phyloP scores from a whole-genome alignment of 2,113 vertebrate species.

The Ammodytes marinus region DNA sequence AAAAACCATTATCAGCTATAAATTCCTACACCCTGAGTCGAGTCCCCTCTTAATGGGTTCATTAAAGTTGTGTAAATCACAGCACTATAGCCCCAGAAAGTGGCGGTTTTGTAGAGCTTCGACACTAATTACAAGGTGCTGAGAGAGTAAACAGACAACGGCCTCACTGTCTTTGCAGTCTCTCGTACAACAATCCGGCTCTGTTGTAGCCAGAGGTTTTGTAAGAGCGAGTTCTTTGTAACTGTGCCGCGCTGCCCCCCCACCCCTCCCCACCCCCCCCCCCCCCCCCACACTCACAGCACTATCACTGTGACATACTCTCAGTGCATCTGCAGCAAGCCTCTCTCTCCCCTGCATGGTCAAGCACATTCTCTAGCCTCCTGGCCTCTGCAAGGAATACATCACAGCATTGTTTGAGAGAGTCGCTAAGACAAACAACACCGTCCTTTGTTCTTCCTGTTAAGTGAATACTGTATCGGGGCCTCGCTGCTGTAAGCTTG shows the following conservation, averaged over 20 bases:
- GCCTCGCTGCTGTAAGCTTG: constrained; percentile 3
- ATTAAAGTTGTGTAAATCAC: constrained; percentile 38
- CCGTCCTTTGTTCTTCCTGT: constrained; percentile 50
- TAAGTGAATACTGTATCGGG: constrained; percentile 22
- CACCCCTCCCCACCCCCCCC: too few relatives aligned
- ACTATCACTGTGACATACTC: constrained; percentile 61
- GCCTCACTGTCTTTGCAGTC: constrained; percentile 50
- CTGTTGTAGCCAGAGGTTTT: constrained; percentile 66
- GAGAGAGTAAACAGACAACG: constrained; percentile 71
- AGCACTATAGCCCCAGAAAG: constrained; percentile 41
- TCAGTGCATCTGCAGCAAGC: constrained; percentile 51
- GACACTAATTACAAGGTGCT: constrained; percentile 69
- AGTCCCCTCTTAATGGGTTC: constrained; percentile 7
- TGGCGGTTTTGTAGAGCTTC: constrained; percentile 35
- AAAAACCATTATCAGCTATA: not conserved
- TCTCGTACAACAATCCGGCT: constrained; percentile 66
- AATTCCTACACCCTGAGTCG: not conserved
- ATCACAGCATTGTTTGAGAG: constrained; percentile 61
- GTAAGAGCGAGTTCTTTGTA: constrained; percentile 55
- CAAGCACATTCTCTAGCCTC: constrained; percentile 54
- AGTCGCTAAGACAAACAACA: constrained; percentile 48
- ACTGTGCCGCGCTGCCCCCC: constrained; percentile 37
- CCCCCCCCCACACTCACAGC: constrained; percentile 48
- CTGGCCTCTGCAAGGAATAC: constrained; percentile 52
- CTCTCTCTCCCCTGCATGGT: constrained; percentile 55